Conservation (phyloP, 2,888 invertebrate genomes). For the Pterostichus madidus region DNA sequence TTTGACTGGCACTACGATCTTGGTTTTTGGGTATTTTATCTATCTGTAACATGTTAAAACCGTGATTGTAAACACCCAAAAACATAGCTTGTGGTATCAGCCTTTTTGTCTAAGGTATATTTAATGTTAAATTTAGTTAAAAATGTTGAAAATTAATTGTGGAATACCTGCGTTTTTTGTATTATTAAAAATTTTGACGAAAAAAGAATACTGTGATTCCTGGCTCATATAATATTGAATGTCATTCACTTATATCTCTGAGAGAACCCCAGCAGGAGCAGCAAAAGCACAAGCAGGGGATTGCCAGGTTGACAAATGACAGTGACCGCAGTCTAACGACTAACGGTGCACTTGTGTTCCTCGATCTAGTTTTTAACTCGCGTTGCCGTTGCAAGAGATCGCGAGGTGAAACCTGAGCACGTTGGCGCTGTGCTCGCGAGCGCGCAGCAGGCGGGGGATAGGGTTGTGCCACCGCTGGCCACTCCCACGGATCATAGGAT, state of each 20-base stretch:
- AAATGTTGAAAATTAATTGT: no score
- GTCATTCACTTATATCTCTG: background rate
- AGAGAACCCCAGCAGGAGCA: background rate
- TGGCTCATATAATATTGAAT: background rate
- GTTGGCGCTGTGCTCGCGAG: background rate
- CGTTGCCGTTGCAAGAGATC: background rate
- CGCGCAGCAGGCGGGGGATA: constrained; percentile 14
- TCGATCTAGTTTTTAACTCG: constrained; percentile 14
- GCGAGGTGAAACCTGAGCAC: constrained; percentile 18
- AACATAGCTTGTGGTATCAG: no score
- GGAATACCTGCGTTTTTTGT: no score
- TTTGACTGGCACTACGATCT: no score
- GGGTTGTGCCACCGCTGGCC: constrained; percentile 73
- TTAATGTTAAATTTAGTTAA: no score
- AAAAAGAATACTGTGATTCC: no score
- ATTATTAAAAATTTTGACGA: no score
- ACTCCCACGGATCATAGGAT: constrained; percentile 74
- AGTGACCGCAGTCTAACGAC: background rate
- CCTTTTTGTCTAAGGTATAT: no score
- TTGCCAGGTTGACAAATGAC: constrained; percentile 6
- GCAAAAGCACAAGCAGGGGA: background rate
- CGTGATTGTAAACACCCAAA: no score
- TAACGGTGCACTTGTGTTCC: background rate
- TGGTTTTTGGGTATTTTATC: no score
- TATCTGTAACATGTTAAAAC: no score